Conservation (phyloP, 2,888 invertebrate species). For the Troglohyphantes excavatus region DNA sequence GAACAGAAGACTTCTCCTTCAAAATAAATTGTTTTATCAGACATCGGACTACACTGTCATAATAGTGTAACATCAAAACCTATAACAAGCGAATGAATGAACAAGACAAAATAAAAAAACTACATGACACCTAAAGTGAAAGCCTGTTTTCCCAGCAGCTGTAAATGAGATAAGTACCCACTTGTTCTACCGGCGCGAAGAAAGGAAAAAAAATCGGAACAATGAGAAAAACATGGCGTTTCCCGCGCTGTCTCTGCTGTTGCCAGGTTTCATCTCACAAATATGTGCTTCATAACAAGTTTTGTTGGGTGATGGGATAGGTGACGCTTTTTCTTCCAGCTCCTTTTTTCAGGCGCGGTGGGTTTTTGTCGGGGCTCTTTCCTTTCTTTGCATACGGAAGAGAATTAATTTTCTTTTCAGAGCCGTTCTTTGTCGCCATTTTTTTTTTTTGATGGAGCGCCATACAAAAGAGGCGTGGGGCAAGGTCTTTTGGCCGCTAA, state of each 20-base stretch:
- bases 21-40: constrained; percentile 57
- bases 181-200: constrained; percentile 24
- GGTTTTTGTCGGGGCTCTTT: constrained; percentile 9
- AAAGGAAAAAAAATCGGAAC: constrained; percentile 19
- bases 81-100: not conserved
- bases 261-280: constrained; percentile 59
- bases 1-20: not conserved
- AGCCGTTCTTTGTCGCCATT: constrained; percentile 22
- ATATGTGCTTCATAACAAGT: constrained; percentile 63
- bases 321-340: constrained; percentile 42
- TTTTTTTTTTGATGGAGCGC: not conserved
- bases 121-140: constrained; percentile 53
- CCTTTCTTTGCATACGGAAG: constrained; percentile 1
- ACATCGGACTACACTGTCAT: constrained; percentile 32
- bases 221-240: constrained; percentile 43
- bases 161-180: constrained; percentile 72
- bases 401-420: constrained; percentile 36
- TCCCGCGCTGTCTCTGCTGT: constrained; percentile 41
- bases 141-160: constrained; percentile 59
- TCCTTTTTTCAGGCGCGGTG: not conserved
- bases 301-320: constrained; percentile 35
- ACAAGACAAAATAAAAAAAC: too few species aligned
- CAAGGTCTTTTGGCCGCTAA: not conserved
- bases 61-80: constrained; percentile 44
- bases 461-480: not conserved